Conservation (phyloP, 2,888 invertebrate genomes). For the Drepanosiphum platanoidis region DNA sequence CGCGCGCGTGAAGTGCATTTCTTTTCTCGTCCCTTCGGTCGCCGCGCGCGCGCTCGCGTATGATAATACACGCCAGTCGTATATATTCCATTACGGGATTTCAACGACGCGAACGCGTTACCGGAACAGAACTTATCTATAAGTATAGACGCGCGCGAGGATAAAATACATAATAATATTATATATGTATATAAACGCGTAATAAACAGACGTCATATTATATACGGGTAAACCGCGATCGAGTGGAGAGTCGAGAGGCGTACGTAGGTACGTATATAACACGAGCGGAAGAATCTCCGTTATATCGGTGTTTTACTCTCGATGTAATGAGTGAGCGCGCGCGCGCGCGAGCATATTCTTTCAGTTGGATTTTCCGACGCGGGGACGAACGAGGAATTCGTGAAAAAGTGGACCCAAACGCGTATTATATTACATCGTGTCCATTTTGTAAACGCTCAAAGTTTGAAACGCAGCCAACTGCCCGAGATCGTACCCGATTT, state of each 20-base stretch:
- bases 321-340: no score
- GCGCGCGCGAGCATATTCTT: no score
- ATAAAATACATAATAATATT: no score
- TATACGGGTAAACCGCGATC: background rate
- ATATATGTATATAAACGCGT: background rate
- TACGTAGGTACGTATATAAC: background rate
- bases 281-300: background rate
- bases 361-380: no score
- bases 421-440: no score
- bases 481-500: no score
- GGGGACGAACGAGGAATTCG: no score
- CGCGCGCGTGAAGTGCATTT: constrained; percentile 25
- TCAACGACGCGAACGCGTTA: background rate
- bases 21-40: background rate
- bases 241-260: background rate
- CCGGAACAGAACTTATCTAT: background rate
- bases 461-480: no score
- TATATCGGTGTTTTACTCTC: background rate
- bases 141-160: background rate
- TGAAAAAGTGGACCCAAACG: no score
- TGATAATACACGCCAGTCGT: constrained; percentile 3
- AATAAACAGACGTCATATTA: background rate
- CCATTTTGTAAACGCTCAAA: no score
- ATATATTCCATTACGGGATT: constrained; percentile 40
- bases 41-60: background rate